Evolutionary conservation across 1,140 invertebrate genomes (phyloP).

Genomic region (Papilio aristodemus): DNA sequence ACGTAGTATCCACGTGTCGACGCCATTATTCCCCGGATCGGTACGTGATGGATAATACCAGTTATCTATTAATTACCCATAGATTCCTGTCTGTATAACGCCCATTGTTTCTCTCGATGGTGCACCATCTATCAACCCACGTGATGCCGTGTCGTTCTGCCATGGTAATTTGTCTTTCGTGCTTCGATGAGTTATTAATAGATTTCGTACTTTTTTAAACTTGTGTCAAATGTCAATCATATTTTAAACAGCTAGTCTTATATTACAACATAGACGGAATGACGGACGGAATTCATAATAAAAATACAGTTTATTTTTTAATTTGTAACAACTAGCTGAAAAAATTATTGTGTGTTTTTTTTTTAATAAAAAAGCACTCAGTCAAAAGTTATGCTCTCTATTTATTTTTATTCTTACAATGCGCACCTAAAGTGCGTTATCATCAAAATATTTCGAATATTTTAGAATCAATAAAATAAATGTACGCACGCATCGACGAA

Average conservation of each 20-base stretch:
- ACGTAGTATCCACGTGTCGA: slow-evolving; percentile 34
- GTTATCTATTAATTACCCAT: slow-evolving; percentile 73
- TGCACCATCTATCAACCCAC: slow-evolving; percentile 67
- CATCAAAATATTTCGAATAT: not conserved
- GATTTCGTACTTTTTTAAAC: slow-evolving; percentile 18
- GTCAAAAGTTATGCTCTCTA: not conserved
- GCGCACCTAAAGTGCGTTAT: not conserved
- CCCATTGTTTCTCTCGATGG: slow-evolving; percentile 65
- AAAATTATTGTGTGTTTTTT: not conserved
- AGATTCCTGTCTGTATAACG: slow-evolving; percentile 60
- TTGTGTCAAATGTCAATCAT: slow-evolving; percentile 22
- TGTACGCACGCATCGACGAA: slow-evolving; percentile 1
- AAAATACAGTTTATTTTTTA: too few relatives aligned
- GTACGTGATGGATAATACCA: slow-evolving; percentile 60
- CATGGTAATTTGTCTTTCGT: slow-evolving; percentile 67
- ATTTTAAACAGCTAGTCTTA: slow-evolving; percentile 8
- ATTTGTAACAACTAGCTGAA: slow-evolving; percentile 1
- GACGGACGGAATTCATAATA: too few relatives aligned
- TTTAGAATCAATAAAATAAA: not conserved
- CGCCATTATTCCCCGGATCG: slow-evolving; percentile 39
- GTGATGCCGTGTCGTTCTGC: slow-evolving; percentile 63
- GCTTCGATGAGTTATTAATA: slow-evolving; percentile 51
- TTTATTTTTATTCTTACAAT: not conserved
- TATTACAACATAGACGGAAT: not conserved
- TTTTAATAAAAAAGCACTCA: not conserved